These are phyloP conservation scores for Decapterus maruadsi DNA, from an alignment of 2,797 vertebrate genomes.

Conservation along the genomic window DNA sequence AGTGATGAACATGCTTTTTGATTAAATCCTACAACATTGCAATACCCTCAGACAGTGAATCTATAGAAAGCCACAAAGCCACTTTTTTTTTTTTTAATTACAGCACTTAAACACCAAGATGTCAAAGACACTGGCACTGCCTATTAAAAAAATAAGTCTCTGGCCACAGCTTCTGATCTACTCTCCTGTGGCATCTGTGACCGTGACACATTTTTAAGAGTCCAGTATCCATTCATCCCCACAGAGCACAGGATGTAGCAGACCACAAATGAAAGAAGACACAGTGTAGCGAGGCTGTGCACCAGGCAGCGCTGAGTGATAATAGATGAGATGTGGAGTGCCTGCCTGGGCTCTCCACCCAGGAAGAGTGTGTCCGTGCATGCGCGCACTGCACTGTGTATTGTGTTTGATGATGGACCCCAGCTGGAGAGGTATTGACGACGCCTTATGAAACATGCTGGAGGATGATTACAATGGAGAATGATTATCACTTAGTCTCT, in stretches of 20 bases:
- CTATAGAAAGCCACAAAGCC: constrained; percentile 7
- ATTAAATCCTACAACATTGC: constrained; percentile 3
- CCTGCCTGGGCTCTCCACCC: constrained; percentile 73
- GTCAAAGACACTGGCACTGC: constrained; percentile 12
- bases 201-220: constrained; percentile 65
- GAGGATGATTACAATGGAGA: constrained; percentile 83
- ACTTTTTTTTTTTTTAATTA: constrained; percentile 21
- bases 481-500: constrained; percentile 84
- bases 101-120: constrained; percentile 28
- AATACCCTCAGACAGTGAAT: not conserved
- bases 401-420: constrained; percentile 80
- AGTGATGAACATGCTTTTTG: constrained; percentile 9
- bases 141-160: constrained; percentile 39
- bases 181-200: constrained; percentile 67
- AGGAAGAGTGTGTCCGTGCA: constrained; percentile 72
- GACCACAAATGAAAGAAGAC: constrained; percentile 77
- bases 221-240: constrained; percentile 66
- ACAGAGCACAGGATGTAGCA: constrained; percentile 65
- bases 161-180: constrained; percentile 39
- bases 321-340: constrained; percentile 83
- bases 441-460: constrained; percentile 79
- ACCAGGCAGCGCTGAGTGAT: constrained; percentile 74
- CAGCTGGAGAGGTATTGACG: constrained; percentile 83
- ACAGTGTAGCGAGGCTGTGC: constrained; percentile 69
- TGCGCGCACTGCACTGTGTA: constrained; percentile 62